phyloP scores from a whole-genome alignment of 1,140 invertebrate genomes.

The Camponotus floridanus region DNA sequence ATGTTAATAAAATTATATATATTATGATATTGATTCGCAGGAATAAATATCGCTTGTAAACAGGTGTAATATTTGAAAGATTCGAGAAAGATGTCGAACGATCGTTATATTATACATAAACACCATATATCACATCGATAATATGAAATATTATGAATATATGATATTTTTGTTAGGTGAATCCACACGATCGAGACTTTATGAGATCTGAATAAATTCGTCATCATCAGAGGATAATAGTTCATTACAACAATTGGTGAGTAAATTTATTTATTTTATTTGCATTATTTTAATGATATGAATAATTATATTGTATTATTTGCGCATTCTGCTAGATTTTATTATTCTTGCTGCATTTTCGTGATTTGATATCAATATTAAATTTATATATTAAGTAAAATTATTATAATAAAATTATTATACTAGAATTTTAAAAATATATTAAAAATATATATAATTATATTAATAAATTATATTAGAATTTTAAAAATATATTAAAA shows the following conservation, averaged over 20 bases:
- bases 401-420: background rate
- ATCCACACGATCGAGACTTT: background rate
- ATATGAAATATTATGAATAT: background rate
- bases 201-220: background rate
- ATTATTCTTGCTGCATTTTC: background rate
- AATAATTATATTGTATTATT: background rate
- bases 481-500: too few species aligned
- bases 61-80: background rate
- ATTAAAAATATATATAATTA: too few species aligned
- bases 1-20: background rate
- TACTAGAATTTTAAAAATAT: too few species aligned
- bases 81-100: background rate
- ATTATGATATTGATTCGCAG: too few species aligned
- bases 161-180: too few species aligned
- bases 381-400: background rate
- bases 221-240: background rate
- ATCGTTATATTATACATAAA: background rate
- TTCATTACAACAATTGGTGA: background rate
- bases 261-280: slow-evolving; percentile 10
- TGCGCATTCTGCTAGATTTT: background rate
- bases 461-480: too few species aligned
- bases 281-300: background rate
- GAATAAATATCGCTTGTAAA: background rate
- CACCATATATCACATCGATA: background rate
- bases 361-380: background rate